Evolutionary conservation across 2,888 invertebrate genomes (phyloP), one percentile per base, ranked within the genome.

Genomic region (Hirtodrosophila trivittata): DNA sequence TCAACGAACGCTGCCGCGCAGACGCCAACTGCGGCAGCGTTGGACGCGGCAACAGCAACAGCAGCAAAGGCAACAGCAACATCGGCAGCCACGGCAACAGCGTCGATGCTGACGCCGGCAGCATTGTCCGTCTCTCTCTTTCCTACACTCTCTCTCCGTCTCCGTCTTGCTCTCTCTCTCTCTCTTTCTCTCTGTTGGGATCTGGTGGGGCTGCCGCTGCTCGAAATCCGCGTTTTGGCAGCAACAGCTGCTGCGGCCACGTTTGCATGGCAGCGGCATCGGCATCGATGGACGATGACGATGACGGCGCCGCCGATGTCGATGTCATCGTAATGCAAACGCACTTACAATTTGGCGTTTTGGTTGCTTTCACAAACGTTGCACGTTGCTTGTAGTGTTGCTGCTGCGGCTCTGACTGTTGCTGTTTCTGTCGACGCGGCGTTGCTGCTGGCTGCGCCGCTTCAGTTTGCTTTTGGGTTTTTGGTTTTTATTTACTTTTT

Each of bases 1-100:
- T 88, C 88, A 88, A 88, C 84, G 88, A 87, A 83, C 87, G 88
- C 87, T 58, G 83, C 55, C 85, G 85, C 84, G 71, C 69, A 69
- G 75, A 74, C 80, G 82, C 62, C 39, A 60, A 41, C 70, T 51
- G 69, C 63, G 65, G 68, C 66, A 55, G 64, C 66, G 58, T 45
- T 60, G 56, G 62, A 49, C 54, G 47, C 65, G 14, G 39, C 42
- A 54, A 32, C 41, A 33, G 16, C 51, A 38, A 18, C 55, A 18
- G 12, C 63, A 50, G 38, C 52, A 55, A n/a, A 56, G 50, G 7
- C 62, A 46, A 35, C 67, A 49, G 5, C 52, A 58, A 25, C 50
- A 32, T 0, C 59, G 51, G 14, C 41, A 49, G 16, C 47, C 43
- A 30, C 41, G 26, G 6, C 58, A 16, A 6, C 63, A 38, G 38